phyloP scores from a whole-genome alignment of 1,140 invertebrate species.

The Neodiprion fabricii region DNA sequence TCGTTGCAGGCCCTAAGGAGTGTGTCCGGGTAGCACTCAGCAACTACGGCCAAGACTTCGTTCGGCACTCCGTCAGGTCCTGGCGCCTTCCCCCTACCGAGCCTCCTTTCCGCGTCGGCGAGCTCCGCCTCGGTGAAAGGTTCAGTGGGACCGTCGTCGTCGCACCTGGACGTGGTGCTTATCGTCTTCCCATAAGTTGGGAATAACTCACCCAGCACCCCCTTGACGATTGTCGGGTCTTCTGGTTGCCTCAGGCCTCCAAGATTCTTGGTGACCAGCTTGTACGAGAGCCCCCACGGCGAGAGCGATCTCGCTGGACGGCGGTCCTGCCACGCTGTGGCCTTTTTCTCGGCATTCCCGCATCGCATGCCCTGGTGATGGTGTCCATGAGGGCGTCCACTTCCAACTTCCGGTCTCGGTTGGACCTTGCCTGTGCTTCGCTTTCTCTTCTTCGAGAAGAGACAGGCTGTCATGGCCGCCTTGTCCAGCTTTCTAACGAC shows the following conservation, averaged over 20 bases:
- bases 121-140: neutral
- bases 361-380: too few species aligned
- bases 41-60: neutral
- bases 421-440: neutral
- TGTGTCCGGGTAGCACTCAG: neutral
- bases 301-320: constrained; percentile 14
- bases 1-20: neutral
- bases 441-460: too few species aligned
- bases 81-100: neutral
- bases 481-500: too few species aligned
- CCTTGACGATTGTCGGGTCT: neutral
- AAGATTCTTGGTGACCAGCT: constrained; percentile 23
- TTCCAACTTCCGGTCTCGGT: too few species aligned
- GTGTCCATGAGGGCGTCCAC: too few species aligned
- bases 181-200: neutral
- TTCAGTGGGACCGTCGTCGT: neutral
- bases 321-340: constrained; percentile 11
- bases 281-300: constrained; percentile 23
- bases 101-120: neutral
- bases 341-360: neutral
- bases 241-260: neutral
- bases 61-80: neutral
- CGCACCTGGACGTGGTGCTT: too few species aligned
- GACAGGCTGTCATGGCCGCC: too few species aligned
- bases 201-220: neutral